A percentile compares a stretch with the other conserved stretches of the same genome.
phyloP scores from a whole-genome alignment of 2,113 vertebrate genomes.

The Eulacestoma nigropectus region DNA sequence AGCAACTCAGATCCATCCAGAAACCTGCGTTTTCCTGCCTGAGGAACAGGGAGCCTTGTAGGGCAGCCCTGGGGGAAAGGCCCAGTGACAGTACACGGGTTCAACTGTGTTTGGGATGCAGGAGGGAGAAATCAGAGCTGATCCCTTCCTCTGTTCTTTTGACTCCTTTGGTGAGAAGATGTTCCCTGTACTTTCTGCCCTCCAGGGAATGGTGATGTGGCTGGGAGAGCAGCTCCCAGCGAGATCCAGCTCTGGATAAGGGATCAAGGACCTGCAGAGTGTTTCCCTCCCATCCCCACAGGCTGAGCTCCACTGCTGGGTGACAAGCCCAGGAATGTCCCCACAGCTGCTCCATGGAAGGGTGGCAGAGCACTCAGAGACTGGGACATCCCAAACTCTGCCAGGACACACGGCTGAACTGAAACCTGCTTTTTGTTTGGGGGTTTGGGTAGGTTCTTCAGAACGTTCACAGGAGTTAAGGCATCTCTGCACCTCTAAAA shows the following conservation, averaged over 20 bases:
- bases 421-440: accelerated
- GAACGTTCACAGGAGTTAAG: neutral
- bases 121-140: neutral
- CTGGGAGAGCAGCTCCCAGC: neutral
- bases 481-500: neutral
- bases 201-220: accelerated
- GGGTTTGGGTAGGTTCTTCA: neutral
- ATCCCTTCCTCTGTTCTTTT: neutral
- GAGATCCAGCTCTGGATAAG: neutral
- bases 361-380: neutral
- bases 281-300: neutral
- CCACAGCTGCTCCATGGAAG: neutral
- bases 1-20: neutral
- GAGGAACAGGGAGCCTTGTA: neutral
- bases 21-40: neutral
- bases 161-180: neutral
- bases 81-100: neutral
- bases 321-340: neutral
- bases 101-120: neutral
- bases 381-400: neutral
- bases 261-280: neutral
- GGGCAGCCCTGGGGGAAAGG: neutral
- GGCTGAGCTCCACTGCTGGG: neutral
- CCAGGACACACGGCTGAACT: neutral
- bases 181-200: neutral